phyloP scores from a whole-genome alignment of 2,113 vertebrate genomes.

The Tichodroma muraria region DNA sequence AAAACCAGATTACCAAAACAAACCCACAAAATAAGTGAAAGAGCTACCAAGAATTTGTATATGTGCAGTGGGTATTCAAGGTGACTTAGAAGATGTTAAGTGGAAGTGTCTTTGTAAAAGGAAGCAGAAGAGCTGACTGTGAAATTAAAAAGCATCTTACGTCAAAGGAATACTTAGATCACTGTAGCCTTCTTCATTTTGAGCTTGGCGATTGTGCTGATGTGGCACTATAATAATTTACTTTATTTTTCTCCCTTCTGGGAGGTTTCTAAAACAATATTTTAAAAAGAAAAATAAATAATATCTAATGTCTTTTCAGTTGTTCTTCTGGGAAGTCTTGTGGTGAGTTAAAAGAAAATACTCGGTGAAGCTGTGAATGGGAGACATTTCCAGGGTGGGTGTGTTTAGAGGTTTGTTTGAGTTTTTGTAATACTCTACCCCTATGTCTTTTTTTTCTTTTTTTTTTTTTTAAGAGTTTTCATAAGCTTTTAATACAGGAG shows the following conservation, averaged over 20 bases:
- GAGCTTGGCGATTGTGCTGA: background rate
- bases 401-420: conserved; percentile 36
- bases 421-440: background rate
- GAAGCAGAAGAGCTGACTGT: background rate
- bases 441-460: background rate
- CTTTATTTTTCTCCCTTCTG: conserved; percentile 5
- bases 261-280: conserved; percentile 16
- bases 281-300: conserved; percentile 43
- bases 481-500: background rate
- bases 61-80: background rate
- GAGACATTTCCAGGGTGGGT: background rate
- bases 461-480: background rate
- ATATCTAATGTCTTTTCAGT: background rate
- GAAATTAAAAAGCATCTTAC: background rate
- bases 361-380: conserved; percentile 29
- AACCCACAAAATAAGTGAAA: background rate
- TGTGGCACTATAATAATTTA: conserved; percentile 14
- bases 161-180: background rate
- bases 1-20: background rate
- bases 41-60: background rate
- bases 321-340: conserved; percentile 35
- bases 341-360: conserved; percentile 39
- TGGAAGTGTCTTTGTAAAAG: background rate
- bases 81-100: background rate
- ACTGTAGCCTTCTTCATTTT: background rate